Base-by-base conservation (phyloP, 1,140 invertebrate species). In the Zaprionus ornatus region DNA sequence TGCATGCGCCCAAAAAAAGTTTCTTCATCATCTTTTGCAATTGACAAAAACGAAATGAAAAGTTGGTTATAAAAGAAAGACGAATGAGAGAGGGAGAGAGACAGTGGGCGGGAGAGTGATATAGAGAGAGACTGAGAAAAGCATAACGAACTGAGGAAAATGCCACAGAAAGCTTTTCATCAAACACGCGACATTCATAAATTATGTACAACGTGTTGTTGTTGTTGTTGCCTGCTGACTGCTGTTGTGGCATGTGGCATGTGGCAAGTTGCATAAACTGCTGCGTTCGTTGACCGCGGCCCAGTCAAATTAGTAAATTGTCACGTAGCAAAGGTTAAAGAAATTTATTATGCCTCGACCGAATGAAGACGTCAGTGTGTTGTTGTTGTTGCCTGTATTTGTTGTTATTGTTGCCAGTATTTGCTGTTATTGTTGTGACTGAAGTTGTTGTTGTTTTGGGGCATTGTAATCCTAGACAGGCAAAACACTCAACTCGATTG, bases 401-500 rank as follows among this genome's bases (percentile, higher is more conserved):
- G 65, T 59, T 75, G 45, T 75, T 61, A 15, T 25, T 54, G 21
- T 7, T 42, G 19, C 25, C 35, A n/a, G 55, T 29, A 32, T 66
- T 4, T 55, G 29, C 60, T 57, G 63, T 56, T 83, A 63, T 72
- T 80, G 77, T 74, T 84, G 52, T 73, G n/a, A n/a, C n/a, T 52
- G 19, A n/a, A 66, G 37, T 65, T 70, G 35, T 81, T 79, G 79
- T 56, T 27, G 50, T 54, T 27, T 9, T 55, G 21, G 7, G 52
- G 15, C 21, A 27, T 25, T 65, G 84, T 80, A 80, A 88, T 52
- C 42, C 74, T 76, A 83, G 83, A 80, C 73, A 64, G 55, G 75
- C 21, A 65, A 56, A 59, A 63, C 83, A 88, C 88, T 87, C 83
- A 87, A 88, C 83, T 84, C 83, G 80, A 87, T 88, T 87, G 84